Evolutionary conservation across 53 echinoderm and acorn worm species (phyloP).

Genomic region (Apostichopus leukothele): DNA sequence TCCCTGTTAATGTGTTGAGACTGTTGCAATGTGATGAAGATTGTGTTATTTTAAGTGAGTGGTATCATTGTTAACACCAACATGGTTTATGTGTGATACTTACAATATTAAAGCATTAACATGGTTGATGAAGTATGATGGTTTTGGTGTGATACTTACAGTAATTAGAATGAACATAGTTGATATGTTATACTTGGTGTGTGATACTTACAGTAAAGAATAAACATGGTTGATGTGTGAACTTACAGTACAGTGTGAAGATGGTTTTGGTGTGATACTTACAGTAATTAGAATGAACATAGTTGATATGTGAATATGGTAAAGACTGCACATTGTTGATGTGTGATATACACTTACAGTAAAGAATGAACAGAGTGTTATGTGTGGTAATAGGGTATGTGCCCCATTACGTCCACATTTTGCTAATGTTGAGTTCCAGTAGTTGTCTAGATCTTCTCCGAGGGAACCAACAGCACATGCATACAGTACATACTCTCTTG

Average conservation of each 20-base stretch:
- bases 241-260: not conserved
- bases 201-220: no score
- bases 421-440: constrained; percentile 90
- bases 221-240: no score
- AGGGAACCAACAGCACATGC: constrained; percentile 92
- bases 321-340: not conserved
- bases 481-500: constrained; percentile 92
- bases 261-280: not conserved
- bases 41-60: no score
- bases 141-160: no score
- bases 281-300: not conserved
- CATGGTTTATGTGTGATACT: no score
- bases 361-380: constrained; percentile 93
- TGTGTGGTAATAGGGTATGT: constrained; percentile 88
- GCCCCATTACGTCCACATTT: constrained; percentile 92
- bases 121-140: no score
- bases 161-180: no score
- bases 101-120: no score
- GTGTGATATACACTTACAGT: constrained; percentile 58
- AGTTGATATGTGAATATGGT: not conserved
- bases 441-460: constrained; percentile 84
- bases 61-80: no score
- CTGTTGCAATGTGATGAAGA: no score
- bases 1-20: no score
- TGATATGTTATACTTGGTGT: no score